Evolutionary conservation across 2,113 vertebrate species (phyloP), one percentile per base, ranked within the genome.

Genomic region (Montifringilla adamsi): DNA sequence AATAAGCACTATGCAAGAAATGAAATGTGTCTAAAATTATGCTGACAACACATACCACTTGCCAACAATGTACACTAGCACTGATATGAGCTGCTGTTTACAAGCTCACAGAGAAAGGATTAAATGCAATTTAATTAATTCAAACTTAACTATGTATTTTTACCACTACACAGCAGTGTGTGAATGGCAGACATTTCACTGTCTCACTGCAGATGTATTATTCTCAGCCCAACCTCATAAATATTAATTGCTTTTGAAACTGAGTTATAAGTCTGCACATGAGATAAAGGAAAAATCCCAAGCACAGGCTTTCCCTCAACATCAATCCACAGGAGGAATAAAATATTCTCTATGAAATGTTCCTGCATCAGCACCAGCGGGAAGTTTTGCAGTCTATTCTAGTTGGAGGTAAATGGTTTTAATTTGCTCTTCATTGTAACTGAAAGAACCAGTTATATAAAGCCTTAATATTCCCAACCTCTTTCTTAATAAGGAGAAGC

Each of bases 241-340:
- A 95, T 95, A 96, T 93, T 95, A 95, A 96, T 78, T 74, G 43
- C 43, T 80, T 91, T 85, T 93, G 89, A 93, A 95, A 87, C 53
- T 30, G 64, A 82, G 7, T 76, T 89, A 11, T 18, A 87, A 94
- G 66, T 39, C 72, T 83, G 63, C 46, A 91, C 59, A 23, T 21
- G 75, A 87, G 82, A 94, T 43, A 62, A 93, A 87, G 59, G 49
- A 83, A 90, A 84, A 91, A 89, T 35, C 59, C 50, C 43, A 55
- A 80, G 87, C 52, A 67, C 1, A 86, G 82, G 63, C 33, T 87
- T 93, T 79, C 84, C 84, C 63, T 89, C 72, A 53, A n/a, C 35
- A 59, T 94, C 64, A 85, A n/a, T 66, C 41, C 72, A 76, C 59
- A 86, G 28, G 27, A 89, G 35, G 79, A 94, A 92, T 88, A 87